Base-by-base conservation (phyloP, 2,888 invertebrate genomes). In the Hypena proboscidalis region DNA sequence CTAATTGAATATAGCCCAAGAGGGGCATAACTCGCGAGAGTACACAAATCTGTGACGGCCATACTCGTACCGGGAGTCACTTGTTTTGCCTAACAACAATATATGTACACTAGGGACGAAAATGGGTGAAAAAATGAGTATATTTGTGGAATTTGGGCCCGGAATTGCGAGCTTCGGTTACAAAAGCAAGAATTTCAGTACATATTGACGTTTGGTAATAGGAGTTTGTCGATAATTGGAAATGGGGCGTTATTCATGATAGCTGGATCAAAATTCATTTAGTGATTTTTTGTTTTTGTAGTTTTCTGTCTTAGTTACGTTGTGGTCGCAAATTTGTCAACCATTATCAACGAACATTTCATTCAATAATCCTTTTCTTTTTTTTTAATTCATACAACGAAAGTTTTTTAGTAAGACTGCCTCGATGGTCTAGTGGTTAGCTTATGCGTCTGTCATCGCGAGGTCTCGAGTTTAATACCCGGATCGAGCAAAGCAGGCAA, bases 1-100 rank as follows among this genome's bases (percentile, higher is more conserved):
- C 68, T 80, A 82, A 82, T 80, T 79, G 75, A 80, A 82, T 76
- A 70, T 51, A 65, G 43, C 77, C 76, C 78, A 15, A 43, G 76
- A 71, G 80, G 44, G 58, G 47, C 41, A 74, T 79, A 80, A 74
- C 60, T 83, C 73, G 60, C 55, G 35, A 33, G 45, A 52, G 50
- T 69, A 66, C 67, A 65, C 66, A 62, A 67, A 63, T 67, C 67
- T 58, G 64, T 54, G 70, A 65, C 64, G 59, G 61, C 58, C 67
- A 72, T 74, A 63, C 52, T 57, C 69, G 66, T 53, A 42, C 55
- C 36, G 80, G 80, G 81, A 77, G 62, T 42, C 69, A 65, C 79
- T 76, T 78, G 72, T 80, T 81, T 62, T 67, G 67, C 65, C 70
- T 80, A 77, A 78, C 67, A 68, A 78, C 68, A 62, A 83, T 77